These are phyloP conservation scores for Thermophis baileyi DNA, from an alignment of 2,113 vertebrate species.

Conservation along the genomic window DNA sequence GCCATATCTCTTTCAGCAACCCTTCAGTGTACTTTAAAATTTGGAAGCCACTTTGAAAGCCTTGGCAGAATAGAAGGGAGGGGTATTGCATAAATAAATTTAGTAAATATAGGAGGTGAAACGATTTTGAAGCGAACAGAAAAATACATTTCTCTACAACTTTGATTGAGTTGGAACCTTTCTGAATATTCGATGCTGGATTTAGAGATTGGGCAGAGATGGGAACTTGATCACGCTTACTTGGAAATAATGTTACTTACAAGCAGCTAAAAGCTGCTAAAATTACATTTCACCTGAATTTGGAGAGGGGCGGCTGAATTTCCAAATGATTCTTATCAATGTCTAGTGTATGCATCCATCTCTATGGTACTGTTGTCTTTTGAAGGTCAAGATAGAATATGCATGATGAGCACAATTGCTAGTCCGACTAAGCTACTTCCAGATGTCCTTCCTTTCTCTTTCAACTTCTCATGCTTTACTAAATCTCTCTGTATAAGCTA, in stretches of 20 bases:
- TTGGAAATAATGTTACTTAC: neutral
- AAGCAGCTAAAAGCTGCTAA: neutral
- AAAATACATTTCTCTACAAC: neutral
- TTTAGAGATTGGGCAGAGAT: neutral
- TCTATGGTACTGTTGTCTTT: neutral
- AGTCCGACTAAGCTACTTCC: neutral
- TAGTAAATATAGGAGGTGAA: neutral
- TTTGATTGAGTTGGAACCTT: neutral
- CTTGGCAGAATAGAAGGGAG: neutral
- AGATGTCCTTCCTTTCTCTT: constrained; percentile 6
- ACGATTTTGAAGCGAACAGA: neutral
- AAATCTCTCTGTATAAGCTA: neutral
- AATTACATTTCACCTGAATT: neutral
- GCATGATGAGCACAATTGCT: neutral
- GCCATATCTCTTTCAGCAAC: neutral
- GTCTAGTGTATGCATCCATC: neutral
- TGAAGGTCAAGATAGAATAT: neutral
- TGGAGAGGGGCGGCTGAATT: neutral
- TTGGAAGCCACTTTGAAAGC: neutral
- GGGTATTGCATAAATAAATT: neutral
- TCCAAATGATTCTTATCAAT: neutral
- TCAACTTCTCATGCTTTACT: constrained; percentile 8
- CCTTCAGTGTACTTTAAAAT: neutral
- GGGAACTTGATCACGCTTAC: neutral
- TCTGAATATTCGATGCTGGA: neutral